Conservation (phyloP, 2,113 vertebrate genomes). For the Bolborhynchus lineola region DNA sequence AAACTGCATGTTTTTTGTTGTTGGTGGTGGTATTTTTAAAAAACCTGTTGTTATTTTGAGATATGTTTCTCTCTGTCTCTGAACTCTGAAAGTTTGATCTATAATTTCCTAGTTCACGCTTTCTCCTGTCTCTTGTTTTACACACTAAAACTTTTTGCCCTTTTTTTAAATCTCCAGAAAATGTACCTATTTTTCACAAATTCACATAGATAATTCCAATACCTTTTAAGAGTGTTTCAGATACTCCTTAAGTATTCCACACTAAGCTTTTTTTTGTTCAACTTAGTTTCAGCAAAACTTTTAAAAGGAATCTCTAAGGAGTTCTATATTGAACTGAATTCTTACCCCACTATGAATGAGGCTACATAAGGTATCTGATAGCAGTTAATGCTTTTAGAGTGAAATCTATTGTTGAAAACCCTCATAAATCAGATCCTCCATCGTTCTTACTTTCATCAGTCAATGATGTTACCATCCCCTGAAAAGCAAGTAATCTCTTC, state of each 20-base stretch:
- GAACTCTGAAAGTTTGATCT: not conserved
- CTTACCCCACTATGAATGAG: not conserved
- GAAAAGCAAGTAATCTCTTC: not conserved
- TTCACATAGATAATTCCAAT: not conserved
- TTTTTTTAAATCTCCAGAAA: not conserved
- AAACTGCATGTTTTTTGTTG: not conserved
- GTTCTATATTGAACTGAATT: not conserved
- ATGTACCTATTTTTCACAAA: not conserved
- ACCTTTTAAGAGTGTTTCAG: not conserved
- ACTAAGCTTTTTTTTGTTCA: not conserved
- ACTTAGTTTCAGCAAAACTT: not conserved
- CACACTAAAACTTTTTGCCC: not conserved
- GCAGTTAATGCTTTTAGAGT: not conserved
- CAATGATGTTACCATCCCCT: not conserved
- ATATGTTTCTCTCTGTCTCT: not conserved
- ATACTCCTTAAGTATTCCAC: not conserved
- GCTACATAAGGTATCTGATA: not conserved
- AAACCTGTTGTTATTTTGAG: not conserved
- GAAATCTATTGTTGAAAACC: not conserved
- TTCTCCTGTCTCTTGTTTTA: not conserved
- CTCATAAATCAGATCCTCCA: not conserved
- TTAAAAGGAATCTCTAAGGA: not conserved
- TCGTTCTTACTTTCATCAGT: not conserved
- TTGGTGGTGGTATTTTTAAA: rapidly evolving
- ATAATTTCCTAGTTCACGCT: not conserved